Evolutionary conservation across 2,797 vertebrate species (phyloP).

Genomic region (Silurus lanzhouensis): DNA sequence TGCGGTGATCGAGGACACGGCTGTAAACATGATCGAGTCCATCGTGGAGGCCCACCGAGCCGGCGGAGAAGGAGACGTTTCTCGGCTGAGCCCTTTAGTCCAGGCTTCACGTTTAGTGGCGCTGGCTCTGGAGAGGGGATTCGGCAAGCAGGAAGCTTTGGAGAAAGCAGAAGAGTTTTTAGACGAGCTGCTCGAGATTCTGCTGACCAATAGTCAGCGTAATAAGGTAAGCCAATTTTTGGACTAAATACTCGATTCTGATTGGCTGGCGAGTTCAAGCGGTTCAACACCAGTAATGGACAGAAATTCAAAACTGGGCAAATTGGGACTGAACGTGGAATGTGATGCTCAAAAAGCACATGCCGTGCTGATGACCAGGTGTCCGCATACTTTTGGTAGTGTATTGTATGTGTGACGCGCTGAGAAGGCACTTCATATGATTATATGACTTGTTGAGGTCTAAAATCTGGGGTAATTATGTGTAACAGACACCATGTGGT

Average conservation of each 20-base stretch:
- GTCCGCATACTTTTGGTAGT: no score
- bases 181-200: conserved; percentile 60
- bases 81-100: conserved; percentile 44
- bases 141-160: conserved; percentile 43
- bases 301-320: no score
- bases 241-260: no score
- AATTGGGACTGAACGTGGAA: no score
- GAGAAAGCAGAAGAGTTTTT: conserved; percentile 59
- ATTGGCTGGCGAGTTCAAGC: no score
- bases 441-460: not conserved
- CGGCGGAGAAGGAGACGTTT: conserved; percentile 52
- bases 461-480: no score
- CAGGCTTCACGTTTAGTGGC: conserved; percentile 60
- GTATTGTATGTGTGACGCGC: not conserved
- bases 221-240: conserved; percentile 61
- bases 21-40: conserved; percentile 78
- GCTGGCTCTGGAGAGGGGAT: conserved; percentile 55
- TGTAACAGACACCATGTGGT: not conserved
- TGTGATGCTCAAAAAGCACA: no score
- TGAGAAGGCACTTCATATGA: not conserved
- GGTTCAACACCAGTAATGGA: no score
- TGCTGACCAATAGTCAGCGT: conserved; percentile 59
- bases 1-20: conserved; percentile 72
- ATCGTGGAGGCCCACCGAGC: conserved; percentile 73
- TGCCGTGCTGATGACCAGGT: no score